Conservation (phyloP, 2,797 vertebrate species). For the Scyliorhinus canicula region DNA sequence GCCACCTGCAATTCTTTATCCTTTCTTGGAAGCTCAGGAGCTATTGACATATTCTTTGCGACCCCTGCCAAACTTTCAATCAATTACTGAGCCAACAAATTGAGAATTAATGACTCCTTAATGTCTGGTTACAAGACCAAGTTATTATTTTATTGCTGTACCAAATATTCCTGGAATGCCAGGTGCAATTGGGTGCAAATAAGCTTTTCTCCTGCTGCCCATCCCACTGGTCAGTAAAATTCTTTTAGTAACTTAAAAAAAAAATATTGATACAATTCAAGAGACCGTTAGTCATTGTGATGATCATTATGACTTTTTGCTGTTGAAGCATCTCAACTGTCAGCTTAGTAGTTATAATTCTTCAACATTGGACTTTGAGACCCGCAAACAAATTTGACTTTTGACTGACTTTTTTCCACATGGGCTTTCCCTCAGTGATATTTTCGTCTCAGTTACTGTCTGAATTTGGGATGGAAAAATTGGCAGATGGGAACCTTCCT, state of each 20-base stretch:
- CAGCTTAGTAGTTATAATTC: neutral
- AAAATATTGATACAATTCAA: neutral
- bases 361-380: neutral
- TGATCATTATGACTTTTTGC: neutral
- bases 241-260: no score
- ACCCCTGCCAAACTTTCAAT: neutral
- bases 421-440: neutral
- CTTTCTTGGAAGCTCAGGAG: neutral
- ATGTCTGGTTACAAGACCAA: neutral
- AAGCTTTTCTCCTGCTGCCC: neutral
- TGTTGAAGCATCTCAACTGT: neutral
- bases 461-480: neutral
- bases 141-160: neutral
- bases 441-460: neutral
- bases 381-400: neutral
- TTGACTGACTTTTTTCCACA: neutral
- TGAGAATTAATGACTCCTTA: neutral
- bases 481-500: neutral
- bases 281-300: neutral
- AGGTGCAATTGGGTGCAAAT: neutral
- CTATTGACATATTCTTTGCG: neutral
- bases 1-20: neutral
- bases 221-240: neutral
- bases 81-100: neutral
- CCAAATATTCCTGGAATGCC: neutral